Percentiles rank a stretch among this genome's conserved stretches.
These are phyloP conservation scores for Tiphia femorata DNA, from an alignment of 2,888 invertebrate species.

Conservation along the genomic window DNA sequence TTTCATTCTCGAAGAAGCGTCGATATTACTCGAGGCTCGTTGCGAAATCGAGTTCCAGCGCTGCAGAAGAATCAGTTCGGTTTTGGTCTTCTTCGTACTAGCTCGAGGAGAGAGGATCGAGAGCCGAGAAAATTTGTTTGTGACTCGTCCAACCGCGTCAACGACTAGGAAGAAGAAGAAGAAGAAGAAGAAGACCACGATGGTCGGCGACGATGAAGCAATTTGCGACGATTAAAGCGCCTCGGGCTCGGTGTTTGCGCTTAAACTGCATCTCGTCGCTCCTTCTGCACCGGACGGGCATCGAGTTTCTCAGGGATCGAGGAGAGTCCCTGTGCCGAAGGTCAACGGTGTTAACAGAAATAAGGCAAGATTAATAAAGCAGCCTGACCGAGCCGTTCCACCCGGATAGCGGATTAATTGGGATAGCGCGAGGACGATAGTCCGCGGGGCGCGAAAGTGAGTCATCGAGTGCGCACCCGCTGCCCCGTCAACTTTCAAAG, in stretches of 20 bases:
- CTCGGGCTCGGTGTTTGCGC: background rate
- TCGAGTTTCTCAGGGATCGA: constrained; percentile 36
- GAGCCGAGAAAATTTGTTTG: too few relatives aligned
- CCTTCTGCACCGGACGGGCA: background rate
- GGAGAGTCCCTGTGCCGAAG: constrained; percentile 43
- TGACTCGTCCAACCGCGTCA: too few relatives aligned
- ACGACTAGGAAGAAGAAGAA: too few relatives aligned
- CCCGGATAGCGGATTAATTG: constrained; percentile 57
- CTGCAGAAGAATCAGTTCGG: too few relatives aligned
- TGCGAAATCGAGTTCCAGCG: too few relatives aligned
- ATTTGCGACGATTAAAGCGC: background rate
- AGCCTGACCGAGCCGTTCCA: constrained; percentile 58
- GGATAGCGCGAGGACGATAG: constrained; percentile 33
- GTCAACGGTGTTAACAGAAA: constrained; percentile 60
- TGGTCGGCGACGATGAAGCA: background rate
- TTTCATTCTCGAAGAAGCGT: too few relatives aligned
- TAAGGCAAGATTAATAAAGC: constrained; percentile 62
- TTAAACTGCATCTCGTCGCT: background rate
- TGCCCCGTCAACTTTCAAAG: constrained; percentile 35
- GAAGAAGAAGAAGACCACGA: too few relatives aligned
- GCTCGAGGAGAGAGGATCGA: too few relatives aligned
- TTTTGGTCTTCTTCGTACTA: too few relatives aligned
- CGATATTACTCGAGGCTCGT: too few relatives aligned
- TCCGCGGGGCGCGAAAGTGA: constrained; percentile 56
- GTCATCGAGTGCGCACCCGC: constrained; percentile 34